Percentiles rank a stretch among this genome's conserved stretches.
Conservation (phyloP, 2,797 vertebrate genomes). For the Buphagus erythrorhynchus region DNA sequence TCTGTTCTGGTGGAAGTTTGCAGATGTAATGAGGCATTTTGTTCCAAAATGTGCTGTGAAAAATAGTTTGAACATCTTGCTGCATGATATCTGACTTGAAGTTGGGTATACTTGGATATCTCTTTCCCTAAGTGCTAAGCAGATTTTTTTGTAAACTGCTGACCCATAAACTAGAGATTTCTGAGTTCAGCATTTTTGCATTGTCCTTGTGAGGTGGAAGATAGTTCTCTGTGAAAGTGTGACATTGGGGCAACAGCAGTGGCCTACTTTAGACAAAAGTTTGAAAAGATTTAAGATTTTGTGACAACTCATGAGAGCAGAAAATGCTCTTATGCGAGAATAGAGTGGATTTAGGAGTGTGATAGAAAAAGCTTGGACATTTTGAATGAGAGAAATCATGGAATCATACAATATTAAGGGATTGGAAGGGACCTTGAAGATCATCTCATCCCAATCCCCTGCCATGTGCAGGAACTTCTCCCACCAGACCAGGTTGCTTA, state of each 20-base stretch:
- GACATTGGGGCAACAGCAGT: background rate
- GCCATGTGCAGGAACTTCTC: background rate
- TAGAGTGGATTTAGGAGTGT: background rate
- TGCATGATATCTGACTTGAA: background rate
- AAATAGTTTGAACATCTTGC: background rate
- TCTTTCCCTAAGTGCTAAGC: background rate
- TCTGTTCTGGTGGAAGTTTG: background rate
- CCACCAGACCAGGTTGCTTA: background rate
- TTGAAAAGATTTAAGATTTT: background rate
- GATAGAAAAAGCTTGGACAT: background rate
- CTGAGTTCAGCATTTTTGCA: background rate
- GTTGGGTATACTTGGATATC: background rate
- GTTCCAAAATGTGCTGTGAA: background rate
- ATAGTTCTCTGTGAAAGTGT: background rate
- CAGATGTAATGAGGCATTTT: background rate
- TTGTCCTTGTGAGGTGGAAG: background rate
- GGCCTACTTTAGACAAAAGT: background rate
- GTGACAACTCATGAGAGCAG: too few species aligned
- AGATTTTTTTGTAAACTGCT: background rate
- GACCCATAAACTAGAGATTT: background rate
- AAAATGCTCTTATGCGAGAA: background rate
- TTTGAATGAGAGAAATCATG: background rate
- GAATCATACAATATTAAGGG: background rate
- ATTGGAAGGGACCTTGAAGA: background rate
- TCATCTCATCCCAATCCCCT: background rate